Evolutionary conservation across 2,113 vertebrate species (phyloP), one percentile per base, ranked within the genome.

Genomic region (Lampris megalopsis): DNA sequence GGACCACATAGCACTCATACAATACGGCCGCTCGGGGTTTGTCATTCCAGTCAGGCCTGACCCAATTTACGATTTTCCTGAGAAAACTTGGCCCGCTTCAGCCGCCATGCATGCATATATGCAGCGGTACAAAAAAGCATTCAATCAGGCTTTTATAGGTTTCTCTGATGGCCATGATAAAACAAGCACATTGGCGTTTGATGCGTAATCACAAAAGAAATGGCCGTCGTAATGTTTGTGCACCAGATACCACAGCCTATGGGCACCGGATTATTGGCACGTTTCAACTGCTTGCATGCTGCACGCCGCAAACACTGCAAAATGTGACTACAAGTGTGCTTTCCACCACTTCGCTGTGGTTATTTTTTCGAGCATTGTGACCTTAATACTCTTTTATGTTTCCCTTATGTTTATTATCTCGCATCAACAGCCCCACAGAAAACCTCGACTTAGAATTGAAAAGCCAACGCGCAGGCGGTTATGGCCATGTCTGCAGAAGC

Each of bases 31-130:
- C 75, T 63, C 70, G 37, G 62, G 85, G 84, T 89, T 94, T 94
- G 85, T 91, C 88, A 94, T 93, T 94, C 93, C 82, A 91, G 93
- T 95, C 94, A 93, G 90, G 90, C 87, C 88, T 92, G 91, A 90
- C 91, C 91, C 92, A 94, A 92, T 92, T 94, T 85, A 89, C 86
- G 63, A 85, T 86, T 83, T 89, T 86, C 86, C 90, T 87, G 73
- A 86, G 84, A 87, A 63, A 90, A 88, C 82, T 63, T 82, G 74
- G 59, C 77, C 54, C 77, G 77, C 82, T 81, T 88, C 76, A 80
- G 69, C 68, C 72, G 43, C 77, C 65, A 61, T 50, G 43, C 79
- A 73, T 48, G 77, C 68, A 38, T 24, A 42, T 36, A 54, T 40
- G 45, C 50, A 57, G 1, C 6, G 5, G 68, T 24, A 80, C 38